A percentile compares a stretch with the other conserved stretches of the same genome.
Evolutionary conservation across 1,140 invertebrate genomes (phyloP).

Genomic region (Sminthurides bifidus): DNA sequence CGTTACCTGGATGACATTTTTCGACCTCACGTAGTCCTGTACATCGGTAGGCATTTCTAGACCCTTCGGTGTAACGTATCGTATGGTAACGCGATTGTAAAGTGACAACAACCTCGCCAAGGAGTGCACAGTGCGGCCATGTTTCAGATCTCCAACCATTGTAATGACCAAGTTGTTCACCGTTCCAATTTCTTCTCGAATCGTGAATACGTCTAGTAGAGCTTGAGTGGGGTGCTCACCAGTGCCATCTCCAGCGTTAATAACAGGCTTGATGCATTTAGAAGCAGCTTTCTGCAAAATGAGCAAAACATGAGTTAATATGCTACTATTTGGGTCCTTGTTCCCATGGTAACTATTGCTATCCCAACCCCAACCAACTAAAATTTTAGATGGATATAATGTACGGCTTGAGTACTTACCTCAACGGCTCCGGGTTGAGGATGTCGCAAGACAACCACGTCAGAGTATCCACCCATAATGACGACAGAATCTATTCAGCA

Average conservation of each 20-base stretch:
- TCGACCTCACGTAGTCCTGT: conserved; percentile 58
- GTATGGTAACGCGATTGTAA: conserved; percentile 70
- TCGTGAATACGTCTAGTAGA: conserved; percentile 92
- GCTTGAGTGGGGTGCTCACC: conserved; percentile 98
- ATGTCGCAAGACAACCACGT: conserved; percentile 88
- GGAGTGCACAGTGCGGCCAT: conserved; percentile 96
- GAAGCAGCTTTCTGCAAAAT: conserved; percentile 58
- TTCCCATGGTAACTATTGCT: neutral
- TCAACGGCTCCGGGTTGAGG: conserved; percentile 80
- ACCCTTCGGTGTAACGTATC: conserved; percentile 75
- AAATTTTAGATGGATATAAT: neutral
- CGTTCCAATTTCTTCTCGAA: conserved; percentile 95
- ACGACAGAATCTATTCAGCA: conserved; percentile 66
- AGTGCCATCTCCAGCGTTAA: conserved; percentile 96
- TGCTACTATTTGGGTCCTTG: no score
- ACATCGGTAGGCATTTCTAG: conserved; percentile 86
- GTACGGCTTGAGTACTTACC: conserved; percentile 49
- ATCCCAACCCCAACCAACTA: neutral
- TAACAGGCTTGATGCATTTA: conserved; percentile 71
- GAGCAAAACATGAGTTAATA: conserved; percentile 9
- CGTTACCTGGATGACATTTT: conserved; percentile 59
- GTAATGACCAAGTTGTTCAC: conserved; percentile 90
- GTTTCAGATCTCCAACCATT: conserved; percentile 91
- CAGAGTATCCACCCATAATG: conserved; percentile 74
- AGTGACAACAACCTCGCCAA: conserved; percentile 78